Conservation (phyloP, 2,888 invertebrate genomes). For the Patella pellucida region DNA sequence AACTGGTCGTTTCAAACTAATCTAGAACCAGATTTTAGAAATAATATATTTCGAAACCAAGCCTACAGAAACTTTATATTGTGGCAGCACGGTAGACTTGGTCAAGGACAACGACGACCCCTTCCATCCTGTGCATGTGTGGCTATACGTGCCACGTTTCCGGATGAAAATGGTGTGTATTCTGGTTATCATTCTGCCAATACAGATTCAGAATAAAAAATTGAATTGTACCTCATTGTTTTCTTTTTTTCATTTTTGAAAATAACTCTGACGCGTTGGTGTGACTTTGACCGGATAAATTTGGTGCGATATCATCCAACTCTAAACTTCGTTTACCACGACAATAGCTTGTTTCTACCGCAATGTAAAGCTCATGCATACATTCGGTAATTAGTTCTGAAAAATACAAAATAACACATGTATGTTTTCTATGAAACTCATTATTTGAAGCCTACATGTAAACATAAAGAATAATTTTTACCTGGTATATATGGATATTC, state of each 20-base stretch:
- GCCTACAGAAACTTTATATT: no score
- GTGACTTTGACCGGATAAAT: no score
- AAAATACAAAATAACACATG: background rate
- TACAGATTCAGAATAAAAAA: background rate
- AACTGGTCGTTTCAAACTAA: slow-evolving; percentile 4
- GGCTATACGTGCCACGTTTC: slow-evolving; percentile 12
- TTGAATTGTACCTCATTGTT: no score
- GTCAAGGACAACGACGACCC: background rate
- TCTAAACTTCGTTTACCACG: background rate
- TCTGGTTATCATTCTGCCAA: slow-evolving; percentile 13
- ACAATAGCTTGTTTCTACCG: background rate
- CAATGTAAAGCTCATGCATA: background rate
- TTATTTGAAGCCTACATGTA: no score
- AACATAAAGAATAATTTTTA: background rate
- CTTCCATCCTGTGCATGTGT: slow-evolving; percentile 9
- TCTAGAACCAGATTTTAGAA: background rate
- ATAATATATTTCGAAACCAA: slow-evolving; percentile 12
- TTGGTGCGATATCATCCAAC: no score
- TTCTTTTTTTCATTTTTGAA: no score
- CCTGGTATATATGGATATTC: slow-evolving; percentile 12
- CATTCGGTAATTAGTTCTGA: background rate
- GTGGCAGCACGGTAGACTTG: slow-evolving; percentile 11
- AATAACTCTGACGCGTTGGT: no score
- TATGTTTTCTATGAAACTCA: no score
- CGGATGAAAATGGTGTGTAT: background rate